A percentile compares a stretch with the other conserved stretches of the same genome.
Conservation (phyloP, 2,888 invertebrate species). For the Dryadula phaetusa region DNA sequence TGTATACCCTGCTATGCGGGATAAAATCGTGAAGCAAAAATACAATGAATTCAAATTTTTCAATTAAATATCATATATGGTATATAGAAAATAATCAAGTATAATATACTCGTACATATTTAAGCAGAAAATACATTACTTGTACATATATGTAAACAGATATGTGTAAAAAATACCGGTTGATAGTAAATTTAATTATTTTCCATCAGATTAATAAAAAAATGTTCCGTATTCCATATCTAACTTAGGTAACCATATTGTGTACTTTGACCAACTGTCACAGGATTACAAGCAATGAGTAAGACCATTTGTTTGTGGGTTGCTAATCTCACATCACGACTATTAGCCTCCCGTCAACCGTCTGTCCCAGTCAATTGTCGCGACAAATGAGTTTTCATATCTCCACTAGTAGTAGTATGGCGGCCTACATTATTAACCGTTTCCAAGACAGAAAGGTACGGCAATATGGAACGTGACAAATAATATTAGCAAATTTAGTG, state of each 20-base stretch:
- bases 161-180: too few species aligned
- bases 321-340: conserved; percentile 56
- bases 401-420: conserved; percentile 29
- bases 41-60: too few species aligned
- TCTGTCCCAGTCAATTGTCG: conserved; percentile 52
- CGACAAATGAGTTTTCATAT: conserved; percentile 48
- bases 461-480: background rate
- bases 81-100: too few species aligned
- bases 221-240: background rate
- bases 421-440: conserved; percentile 27
- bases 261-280: conserved; percentile 20
- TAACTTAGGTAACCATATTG: conserved; percentile 4
- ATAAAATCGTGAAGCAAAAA: too few species aligned
- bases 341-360: conserved; percentile 54
- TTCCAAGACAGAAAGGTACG: conserved; percentile 9
- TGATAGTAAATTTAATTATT: background rate
- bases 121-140: too few species aligned
- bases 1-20: too few species aligned
- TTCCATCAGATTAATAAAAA: background rate
- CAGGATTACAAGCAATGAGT: conserved; percentile 34
- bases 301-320: conserved; percentile 47
- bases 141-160: too few species aligned
- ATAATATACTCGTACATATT: too few species aligned
- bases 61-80: too few species aligned
- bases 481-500: background rate